Evolutionary conservation across 2,888 invertebrate genomes (phyloP).

Genomic region (Morinoia aosen): DNA sequence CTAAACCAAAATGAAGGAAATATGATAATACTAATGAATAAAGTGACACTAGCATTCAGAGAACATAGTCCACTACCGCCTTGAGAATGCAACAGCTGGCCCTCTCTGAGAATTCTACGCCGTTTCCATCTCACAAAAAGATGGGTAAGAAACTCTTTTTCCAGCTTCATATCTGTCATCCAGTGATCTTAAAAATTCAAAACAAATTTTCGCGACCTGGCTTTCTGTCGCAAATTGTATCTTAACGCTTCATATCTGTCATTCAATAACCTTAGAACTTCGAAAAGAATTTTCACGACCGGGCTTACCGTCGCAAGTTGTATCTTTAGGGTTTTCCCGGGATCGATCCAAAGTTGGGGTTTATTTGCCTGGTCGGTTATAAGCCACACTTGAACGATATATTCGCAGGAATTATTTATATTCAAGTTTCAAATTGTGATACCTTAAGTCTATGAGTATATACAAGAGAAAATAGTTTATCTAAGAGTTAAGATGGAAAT

Average conservation of each 20-base stretch:
- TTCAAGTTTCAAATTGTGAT: not conserved
- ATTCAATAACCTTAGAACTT: not conserved
- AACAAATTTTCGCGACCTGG: not conserved
- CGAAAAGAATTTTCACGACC: not conserved
- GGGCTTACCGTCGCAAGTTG: too few relatives aligned
- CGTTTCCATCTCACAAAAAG: not conserved
- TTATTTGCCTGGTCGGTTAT: not conserved
- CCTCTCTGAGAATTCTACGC: too few relatives aligned
- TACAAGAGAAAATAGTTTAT: constrained; percentile 12
- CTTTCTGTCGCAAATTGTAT: too few relatives aligned
- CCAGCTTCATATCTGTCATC: not conserved
- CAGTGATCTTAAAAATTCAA: not conserved
- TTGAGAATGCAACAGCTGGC: too few relatives aligned
- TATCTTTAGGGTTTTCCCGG: too few relatives aligned
- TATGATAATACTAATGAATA: too few relatives aligned
- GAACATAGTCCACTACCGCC: too few relatives aligned
- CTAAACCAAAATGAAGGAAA: too few relatives aligned
- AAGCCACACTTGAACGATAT: not conserved
- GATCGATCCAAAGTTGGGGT: too few relatives aligned
- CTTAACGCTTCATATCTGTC: too few relatives aligned
- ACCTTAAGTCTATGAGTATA: not conserved
- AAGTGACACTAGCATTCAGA: too few relatives aligned
- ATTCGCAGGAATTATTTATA: not conserved
- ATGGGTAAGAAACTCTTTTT: not conserved
- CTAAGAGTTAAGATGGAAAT: not conserved